Percentiles rank a stretch among this genome's conserved stretches.
Evolutionary conservation across 2,797 vertebrate genomes (phyloP).

Genomic region (Darevskia mixta): DNA sequence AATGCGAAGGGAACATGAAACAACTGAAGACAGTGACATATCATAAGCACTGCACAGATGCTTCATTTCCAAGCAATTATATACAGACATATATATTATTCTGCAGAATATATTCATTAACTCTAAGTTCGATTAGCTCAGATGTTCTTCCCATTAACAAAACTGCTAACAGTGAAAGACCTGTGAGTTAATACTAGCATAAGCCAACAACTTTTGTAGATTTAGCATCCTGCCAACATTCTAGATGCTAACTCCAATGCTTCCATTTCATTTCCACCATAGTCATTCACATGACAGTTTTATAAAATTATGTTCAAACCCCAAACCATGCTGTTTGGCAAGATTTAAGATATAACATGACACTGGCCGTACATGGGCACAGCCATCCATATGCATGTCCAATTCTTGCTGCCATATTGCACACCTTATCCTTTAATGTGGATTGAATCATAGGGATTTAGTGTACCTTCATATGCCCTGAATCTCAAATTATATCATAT

Average conservation of each 20-base stretch:
- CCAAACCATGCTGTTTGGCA: conserved; percentile 27
- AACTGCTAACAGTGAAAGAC: conserved; percentile 45
- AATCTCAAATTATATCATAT: neutral
- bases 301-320: conserved; percentile 1
- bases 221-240: conserved; percentile 39
- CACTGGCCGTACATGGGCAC: too few species aligned
- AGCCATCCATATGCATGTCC: neutral
- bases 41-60: conserved; percentile 68
- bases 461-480: neutral
- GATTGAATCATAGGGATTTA: neutral
- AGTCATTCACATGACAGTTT: neutral
- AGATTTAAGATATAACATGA: neutral
- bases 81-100: conserved; percentile 48
- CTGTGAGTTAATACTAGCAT: conserved; percentile 46
- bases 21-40: conserved; percentile 60
- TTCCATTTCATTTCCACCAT: conserved; percentile 14
- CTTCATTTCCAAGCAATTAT: conserved; percentile 71
- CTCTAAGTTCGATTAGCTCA: conserved; percentile 54
- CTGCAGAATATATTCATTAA: conserved; percentile 66
- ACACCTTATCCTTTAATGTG: neutral
- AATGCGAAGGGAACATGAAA: conserved; percentile 62
- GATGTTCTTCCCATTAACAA: conserved; percentile 51
- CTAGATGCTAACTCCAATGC: neutral
- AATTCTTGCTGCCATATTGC: neutral
- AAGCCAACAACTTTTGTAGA: conserved; percentile 31